Evolutionary conservation across 2,113 vertebrate species (phyloP).

Genomic region (Rhipidura dahli): DNA sequence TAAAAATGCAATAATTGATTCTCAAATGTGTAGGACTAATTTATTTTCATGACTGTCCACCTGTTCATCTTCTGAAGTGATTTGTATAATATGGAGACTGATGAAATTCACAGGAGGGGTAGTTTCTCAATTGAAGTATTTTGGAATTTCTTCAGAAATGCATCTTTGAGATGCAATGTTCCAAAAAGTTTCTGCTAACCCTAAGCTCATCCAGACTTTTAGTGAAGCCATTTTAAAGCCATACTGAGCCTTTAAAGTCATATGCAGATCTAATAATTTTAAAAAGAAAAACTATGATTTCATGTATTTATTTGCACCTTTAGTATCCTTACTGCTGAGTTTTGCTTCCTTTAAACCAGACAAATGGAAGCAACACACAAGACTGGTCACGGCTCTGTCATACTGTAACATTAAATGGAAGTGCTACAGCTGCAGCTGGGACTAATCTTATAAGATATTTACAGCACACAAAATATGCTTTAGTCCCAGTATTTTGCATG

Average conservation of each 20-base stretch:
- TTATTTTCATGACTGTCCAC: not conserved
- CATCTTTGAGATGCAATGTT: not conserved
- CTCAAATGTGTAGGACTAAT: not conserved
- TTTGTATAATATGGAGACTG: not conserved
- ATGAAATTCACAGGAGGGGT: not conserved
- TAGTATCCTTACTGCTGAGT: not conserved
- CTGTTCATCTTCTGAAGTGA: not conserved
- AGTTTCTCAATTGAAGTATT: not conserved
- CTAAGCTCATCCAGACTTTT: not conserved
- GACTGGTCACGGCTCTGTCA: not conserved
- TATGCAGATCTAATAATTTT: not conserved
- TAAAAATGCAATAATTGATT: not conserved
- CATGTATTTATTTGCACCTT: not conserved
- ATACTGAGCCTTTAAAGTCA: not conserved
- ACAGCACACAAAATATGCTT: not conserved
- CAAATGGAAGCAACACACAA: not conserved
- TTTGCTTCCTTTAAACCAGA: not conserved
- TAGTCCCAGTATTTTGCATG: not conserved
- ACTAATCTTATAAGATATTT: not conserved
- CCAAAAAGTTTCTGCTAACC: not conserved
- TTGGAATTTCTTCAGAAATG: not conserved
- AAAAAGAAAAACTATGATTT: not conserved
- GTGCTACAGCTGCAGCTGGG: not conserved
- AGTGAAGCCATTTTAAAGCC: not conserved
- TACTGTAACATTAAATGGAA: not conserved